Conservation (phyloP, 2,797 vertebrate genomes). For the Ciconia nigra region DNA sequence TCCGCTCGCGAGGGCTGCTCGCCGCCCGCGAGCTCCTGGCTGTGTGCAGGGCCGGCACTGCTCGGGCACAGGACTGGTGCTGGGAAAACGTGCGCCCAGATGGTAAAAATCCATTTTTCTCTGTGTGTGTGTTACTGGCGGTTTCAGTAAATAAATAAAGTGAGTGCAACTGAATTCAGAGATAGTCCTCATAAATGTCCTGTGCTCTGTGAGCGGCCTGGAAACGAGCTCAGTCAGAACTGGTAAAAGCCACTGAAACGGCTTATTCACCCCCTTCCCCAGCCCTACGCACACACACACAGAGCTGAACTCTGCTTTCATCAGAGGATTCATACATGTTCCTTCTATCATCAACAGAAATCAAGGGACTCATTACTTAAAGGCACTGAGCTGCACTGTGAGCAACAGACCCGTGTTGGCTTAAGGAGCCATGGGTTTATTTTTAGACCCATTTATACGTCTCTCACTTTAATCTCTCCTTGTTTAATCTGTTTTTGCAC, state of each 20-base stretch:
- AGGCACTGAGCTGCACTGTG: background rate
- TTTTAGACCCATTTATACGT: background rate
- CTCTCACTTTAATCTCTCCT: background rate
- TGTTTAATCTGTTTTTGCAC: background rate
- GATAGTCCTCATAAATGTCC: background rate
- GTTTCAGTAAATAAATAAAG: background rate
- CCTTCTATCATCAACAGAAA: background rate
- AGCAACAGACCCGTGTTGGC: background rate
- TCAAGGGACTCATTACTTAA: rapidly evolving
- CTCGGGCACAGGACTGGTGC: background rate
- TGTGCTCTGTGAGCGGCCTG: background rate
- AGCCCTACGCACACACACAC: background rate
- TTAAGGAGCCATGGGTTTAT: background rate
- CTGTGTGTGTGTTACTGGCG: background rate
- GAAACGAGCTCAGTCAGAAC: background rate
- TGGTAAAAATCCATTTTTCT: background rate
- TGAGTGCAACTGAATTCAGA: background rate
- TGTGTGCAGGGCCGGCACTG: rapidly evolving
- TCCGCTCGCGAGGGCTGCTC: background rate
- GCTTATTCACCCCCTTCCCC: background rate
- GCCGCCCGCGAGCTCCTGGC: background rate
- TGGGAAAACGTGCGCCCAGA: background rate
- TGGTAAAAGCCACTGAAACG: background rate
- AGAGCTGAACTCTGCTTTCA: background rate
- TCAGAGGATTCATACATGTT: background rate